Conservation (phyloP, 2,888 invertebrate species). For the Dolichopus griseipennis region DNA sequence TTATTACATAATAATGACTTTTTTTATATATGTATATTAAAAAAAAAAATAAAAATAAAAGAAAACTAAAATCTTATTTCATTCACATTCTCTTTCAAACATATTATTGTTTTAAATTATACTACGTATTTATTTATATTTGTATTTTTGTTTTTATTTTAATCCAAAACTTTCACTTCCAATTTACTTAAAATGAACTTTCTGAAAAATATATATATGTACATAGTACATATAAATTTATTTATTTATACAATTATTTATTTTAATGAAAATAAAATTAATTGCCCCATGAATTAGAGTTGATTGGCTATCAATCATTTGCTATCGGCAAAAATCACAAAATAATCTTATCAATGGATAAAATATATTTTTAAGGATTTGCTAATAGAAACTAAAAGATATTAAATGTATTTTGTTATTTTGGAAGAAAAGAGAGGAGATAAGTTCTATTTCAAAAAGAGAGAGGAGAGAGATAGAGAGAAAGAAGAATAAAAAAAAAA, state of each 20-base stretch:
- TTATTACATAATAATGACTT: not conserved
- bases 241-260: not conserved
- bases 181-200: not conserved
- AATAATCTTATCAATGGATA: not conserved
- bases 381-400: too few species aligned
- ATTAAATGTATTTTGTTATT: too few species aligned
- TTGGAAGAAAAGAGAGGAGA: too few species aligned
- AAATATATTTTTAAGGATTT: not conserved
- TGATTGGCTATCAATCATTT: conserved; percentile 6
- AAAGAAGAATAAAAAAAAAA: not conserved
- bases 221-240: not conserved
- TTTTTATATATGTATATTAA: not conserved
- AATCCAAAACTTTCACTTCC: conserved; percentile 1
- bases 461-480: not conserved
- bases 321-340: not conserved
- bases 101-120: not conserved
- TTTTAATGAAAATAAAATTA: conserved; percentile 6
- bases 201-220: not conserved
- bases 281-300: conserved; percentile 1
- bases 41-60: too few species aligned
- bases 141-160: not conserved
- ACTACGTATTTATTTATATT: not conserved
- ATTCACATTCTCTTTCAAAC: too few species aligned
- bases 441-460: too few species aligned
- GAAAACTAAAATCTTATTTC: too few species aligned